Evolutionary conservation across 2,888 invertebrate species (phyloP).

Genomic region (Drosophila basisetae): DNA sequence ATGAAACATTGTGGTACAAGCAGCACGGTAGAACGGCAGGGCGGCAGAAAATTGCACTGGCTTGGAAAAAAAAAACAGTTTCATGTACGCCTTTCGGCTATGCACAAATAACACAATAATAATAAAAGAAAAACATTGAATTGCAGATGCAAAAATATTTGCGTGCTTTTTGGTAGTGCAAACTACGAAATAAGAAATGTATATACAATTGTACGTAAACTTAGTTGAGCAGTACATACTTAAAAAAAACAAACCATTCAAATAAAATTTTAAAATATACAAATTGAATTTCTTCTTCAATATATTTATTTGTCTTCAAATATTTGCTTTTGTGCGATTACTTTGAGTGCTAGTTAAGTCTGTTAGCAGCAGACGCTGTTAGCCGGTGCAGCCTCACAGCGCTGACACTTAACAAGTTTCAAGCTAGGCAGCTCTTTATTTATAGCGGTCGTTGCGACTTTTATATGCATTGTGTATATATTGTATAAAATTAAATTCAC

Average conservation of each 20-base stretch:
- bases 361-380: background rate
- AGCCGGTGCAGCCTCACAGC: background rate
- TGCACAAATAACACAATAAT: conserved; percentile 4
- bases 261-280: background rate
- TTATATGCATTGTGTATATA: background rate
- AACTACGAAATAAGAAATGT: conserved; percentile 1
- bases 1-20: conserved; percentile 35
- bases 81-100: conserved; percentile 19
- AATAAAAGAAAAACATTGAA: conserved; percentile 1
- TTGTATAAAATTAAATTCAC: conserved; percentile 8
- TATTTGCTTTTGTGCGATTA: background rate
- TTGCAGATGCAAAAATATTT: conserved; percentile 23
- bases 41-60: conserved; percentile 4
- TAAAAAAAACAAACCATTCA: background rate
- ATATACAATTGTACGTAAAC: background rate
- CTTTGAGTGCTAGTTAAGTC: background rate
- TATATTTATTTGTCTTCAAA: background rate
- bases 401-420: background rate
- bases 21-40: background rate
- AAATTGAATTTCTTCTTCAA: background rate
- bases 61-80: conserved; percentile 12
- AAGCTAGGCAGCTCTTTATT: background rate
- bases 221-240: background rate
- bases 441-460: background rate
- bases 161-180: background rate